Evolutionary conservation across 2,888 invertebrate genomes (phyloP).

Genomic region (Nebria salina): DNA sequence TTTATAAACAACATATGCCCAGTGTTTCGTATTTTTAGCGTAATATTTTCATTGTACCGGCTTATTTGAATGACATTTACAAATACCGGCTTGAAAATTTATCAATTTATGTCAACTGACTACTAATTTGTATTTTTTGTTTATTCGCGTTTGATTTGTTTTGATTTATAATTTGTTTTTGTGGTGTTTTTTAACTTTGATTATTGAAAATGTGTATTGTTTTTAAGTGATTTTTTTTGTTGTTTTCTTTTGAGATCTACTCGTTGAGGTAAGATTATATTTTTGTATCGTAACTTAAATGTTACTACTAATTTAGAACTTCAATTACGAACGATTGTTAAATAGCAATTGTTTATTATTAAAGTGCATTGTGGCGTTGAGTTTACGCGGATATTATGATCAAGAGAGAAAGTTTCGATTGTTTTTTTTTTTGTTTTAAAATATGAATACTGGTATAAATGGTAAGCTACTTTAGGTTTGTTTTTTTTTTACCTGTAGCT

Average conservation of each 20-base stretch:
- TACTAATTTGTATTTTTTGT: slow-evolving; percentile 24
- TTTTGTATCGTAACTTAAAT: background rate
- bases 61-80: slow-evolving; percentile 14
- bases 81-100: slow-evolving; percentile 23
- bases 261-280: slow-evolving; percentile 17
- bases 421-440: slow-evolving; percentile 40
- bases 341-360: slow-evolving; percentile 2
- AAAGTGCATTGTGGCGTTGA: slow-evolving; percentile 41
- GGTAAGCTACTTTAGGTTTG: background rate
- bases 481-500: slow-evolving; percentile 41
- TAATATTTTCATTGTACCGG: background rate
- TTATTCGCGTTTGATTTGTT: slow-evolving; percentile 3
- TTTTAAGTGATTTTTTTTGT: slow-evolving; percentile 33
- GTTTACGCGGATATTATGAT: slow-evolving; percentile 25
- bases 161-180: slow-evolving; percentile 17
- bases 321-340: background rate
- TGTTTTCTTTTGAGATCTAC: slow-evolving; percentile 19
- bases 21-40: slow-evolving; percentile 47
- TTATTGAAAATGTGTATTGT: slow-evolving; percentile 28
- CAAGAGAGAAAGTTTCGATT: slow-evolving; percentile 42
- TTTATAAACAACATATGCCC: slow-evolving; percentile 51
- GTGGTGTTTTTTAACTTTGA: slow-evolving; percentile 32
- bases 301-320: background rate
- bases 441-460: slow-evolving; percentile 17
- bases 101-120: slow-evolving; percentile 4